phyloP scores from a whole-genome alignment of 2,113 vertebrate species.

The Hyla sarda region DNA sequence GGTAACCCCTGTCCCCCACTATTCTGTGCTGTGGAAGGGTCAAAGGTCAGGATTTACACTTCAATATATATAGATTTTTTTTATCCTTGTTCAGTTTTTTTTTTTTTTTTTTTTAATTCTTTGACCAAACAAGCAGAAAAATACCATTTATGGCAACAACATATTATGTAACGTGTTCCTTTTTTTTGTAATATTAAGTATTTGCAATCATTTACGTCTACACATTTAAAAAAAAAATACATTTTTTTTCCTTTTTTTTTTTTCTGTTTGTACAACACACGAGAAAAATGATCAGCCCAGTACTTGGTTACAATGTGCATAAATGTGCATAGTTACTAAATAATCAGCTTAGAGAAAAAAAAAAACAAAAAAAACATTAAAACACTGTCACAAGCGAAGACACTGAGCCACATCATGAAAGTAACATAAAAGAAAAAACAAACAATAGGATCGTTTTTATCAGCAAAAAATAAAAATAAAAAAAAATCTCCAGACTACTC shows the following conservation, averaged over 20 bases:
- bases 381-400: constrained; percentile 83
- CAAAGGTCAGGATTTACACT: constrained; percentile 37
- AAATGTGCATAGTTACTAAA: constrained; percentile 66
- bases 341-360: constrained; percentile 81
- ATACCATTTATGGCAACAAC: constrained; percentile 90
- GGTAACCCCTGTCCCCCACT: constrained; percentile 37
- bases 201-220: constrained; percentile 71
- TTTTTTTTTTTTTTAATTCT: constrained; percentile 54
- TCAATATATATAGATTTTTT: constrained; percentile 58
- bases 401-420: constrained; percentile 78
- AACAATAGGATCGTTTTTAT: constrained; percentile 74
- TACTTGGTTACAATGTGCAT: constrained; percentile 97
- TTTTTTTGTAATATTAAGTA: constrained; percentile 66
- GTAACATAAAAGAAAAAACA: constrained; percentile 74
- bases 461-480: too few species aligned
- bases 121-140: constrained; percentile 79
- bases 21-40: constrained; percentile 29
- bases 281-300: constrained; percentile 81
- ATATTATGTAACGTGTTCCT: constrained; percentile 79
- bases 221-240: constrained; percentile 66
- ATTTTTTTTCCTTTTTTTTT: constrained; percentile 53
- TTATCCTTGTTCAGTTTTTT: neutral
- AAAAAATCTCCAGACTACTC: constrained; percentile 78
- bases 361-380: constrained; percentile 80
- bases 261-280: constrained; percentile 77